Evolutionary conservation across 2,888 invertebrate species (phyloP), one percentile per base, ranked within the genome.

Genomic region (Aplocera efformata): DNA sequence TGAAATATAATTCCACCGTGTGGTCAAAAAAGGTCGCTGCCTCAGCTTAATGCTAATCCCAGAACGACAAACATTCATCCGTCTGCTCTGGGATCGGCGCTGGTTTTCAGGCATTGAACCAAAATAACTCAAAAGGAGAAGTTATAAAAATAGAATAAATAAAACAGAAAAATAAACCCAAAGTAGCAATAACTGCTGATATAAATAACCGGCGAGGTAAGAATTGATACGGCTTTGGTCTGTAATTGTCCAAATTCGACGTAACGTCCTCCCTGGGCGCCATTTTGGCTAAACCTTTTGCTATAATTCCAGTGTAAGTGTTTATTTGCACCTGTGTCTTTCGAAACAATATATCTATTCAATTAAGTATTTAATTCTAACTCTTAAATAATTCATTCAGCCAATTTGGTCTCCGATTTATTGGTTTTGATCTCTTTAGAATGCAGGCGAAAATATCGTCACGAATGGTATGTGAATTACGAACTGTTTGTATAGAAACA

Each of bases 281-380:
- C 60, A 45, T 67, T 72, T 67, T 55, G 49, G 55, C 59, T 56
- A 63, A 67, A 65, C 63, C 56, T 53, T 50, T 33, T 48, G 60
- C 50, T 48, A 60, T 70, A 68, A 63, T 72, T 67, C 60, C 53
- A 46, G 56, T 60, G 46, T 64, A 67, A 70, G 65, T 58, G 63
- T 42, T 47, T 48, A 55, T 58, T 67, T 54, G 56, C 72, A 71
- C 69, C 66, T 71, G 72, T 35, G 36, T 34, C 32, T 40, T 32
- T 32, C 2, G 13, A 5, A 17, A 17, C 13, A 31, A 27, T 8
- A 20, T 32, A 21, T 42, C 2, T 17, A 5, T 17, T 17, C 13
- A 23, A 13, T 34, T 30, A 22, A 31, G 24, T 17, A 11, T 23
- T 29, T 17, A 28, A 10, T 21, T 21, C 1, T 1, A 8, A 30